Evolutionary conservation across 2,113 vertebrate genomes (phyloP).

Genomic region (Cryptotis parvus): DNA sequence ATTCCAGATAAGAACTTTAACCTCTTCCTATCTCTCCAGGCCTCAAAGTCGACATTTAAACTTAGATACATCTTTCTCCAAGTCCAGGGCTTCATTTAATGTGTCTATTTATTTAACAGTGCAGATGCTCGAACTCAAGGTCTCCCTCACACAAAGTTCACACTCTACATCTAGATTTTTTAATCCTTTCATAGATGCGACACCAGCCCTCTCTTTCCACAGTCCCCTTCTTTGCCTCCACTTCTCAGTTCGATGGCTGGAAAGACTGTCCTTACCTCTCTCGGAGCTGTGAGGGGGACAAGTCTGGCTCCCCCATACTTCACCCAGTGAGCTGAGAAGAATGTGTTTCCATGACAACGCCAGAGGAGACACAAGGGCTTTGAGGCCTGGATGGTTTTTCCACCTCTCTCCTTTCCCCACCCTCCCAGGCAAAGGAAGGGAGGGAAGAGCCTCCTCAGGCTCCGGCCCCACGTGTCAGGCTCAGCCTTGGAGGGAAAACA

Average conservation of each 20-base stretch:
- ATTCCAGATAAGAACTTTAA: no score
- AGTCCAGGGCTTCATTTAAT: neutral
- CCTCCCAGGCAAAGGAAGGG: neutral
- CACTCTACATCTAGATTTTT: no score
- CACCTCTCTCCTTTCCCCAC: neutral
- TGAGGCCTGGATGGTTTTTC: neutral
- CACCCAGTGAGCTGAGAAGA: conserved; percentile 19
- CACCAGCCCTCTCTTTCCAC: neutral
- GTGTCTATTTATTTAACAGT: no score
- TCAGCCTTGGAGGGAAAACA: neutral
- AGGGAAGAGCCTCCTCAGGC: neutral
- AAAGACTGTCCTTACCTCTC: accelerated
- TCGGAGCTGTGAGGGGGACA: neutral
- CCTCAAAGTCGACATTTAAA: conserved; percentile 8
- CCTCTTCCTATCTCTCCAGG: no score
- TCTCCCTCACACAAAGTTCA: no score
- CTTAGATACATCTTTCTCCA: neutral
- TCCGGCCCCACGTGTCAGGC: neutral
- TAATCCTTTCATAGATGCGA: neutral
- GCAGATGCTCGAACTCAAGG: no score
- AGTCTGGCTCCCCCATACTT: neutral
- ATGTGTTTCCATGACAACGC: conserved; percentile 60
- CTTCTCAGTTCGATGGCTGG: neutral
- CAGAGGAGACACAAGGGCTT: neutral
- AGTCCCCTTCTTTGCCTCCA: neutral